Evolutionary conservation across 2,113 vertebrate genomes (phyloP), one percentile per base, ranked within the genome.

Genomic region (Etheostoma cragini): DNA sequence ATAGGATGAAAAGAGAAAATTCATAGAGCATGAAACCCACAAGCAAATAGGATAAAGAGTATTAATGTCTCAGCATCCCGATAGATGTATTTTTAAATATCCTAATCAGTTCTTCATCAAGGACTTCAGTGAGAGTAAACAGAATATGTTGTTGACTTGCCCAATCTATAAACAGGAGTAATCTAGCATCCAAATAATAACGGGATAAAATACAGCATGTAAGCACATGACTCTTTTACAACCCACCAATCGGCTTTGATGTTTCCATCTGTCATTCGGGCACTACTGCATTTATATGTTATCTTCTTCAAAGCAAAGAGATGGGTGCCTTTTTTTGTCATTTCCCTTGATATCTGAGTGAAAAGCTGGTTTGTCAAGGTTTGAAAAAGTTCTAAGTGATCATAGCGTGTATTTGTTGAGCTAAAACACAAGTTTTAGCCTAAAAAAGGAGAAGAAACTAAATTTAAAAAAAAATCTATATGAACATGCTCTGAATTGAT

Each of bases 1-100:
- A 80, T 56, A 79, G 66, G 83, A 88, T 87, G 84, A 82, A 89
- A 87, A 89, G 81, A 82, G 72, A 72, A 84, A 82, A 81, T 46
- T 72, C 79, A 82, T 2, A 60, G 57, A 90, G 82, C 90, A 87
- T 88, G 87, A 87, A 89, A 84, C 76, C 72, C 65, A 77, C 65
- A 84, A 80, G 72, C 78, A 90, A 91, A 93, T 85, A 30, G 84
- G 90, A 90, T 89, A 66, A 90, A 81, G 61, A 72, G 64, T 76
- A 73, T 69, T 85, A 84, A 87, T 83, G 80, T 81, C 81, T 85
- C 65, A 58, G 63, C 26, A 49, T 85, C 71, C 42, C 17, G 21
- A 69, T 49, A 60, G 82, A 82, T 84, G 56, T 67, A 69, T 82
- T 67, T 72, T 82, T 84, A 61, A 26, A 60, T 77, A 57, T 70